Base-by-base conservation (phyloP, 2,113 vertebrate species). In the Nothocercus julius region DNA sequence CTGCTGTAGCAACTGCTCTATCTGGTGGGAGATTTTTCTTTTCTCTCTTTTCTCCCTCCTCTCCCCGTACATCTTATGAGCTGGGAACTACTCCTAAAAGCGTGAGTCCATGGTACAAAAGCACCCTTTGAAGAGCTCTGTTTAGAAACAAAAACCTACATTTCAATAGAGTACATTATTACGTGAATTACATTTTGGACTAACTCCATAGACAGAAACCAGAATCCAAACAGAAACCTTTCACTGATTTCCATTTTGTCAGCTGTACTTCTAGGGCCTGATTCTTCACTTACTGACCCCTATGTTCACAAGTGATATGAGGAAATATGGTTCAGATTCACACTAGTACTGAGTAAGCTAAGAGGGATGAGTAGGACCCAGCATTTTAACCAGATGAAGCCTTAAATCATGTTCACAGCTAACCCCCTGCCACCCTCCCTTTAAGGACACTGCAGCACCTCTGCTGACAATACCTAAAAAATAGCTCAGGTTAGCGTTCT, bases 121-220 rank as follows among this genome's bases (percentile, higher is more conserved):
- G 20, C 69, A 32, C 24, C 30, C 82, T 93, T 59, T 93, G 76
- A 96, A 53, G 7, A 76, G 44, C 5, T 81, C 10, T 32, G 19
- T 47, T 20, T 19, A 47, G 32, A 42, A n/a, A 59, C 7, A 59
- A 59, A 59, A n/a, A 59, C 32, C 58, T 42, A 5, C 32, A 42
- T 82, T 92, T 95, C 82, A 94, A 80, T 80, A 87, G 72, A 51
- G 69, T 1, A 0, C 67, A 85, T 87, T 96, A 85, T 91, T 95
- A 72, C 47, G 7, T 7, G 66, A 87, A 45, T 63, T 63, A 59
- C 27, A 16, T 44, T 91, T 69, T 73, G n/a, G 78, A 87, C 61
- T 83, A 81, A 69, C 49, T 92, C 90, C 80, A 59, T 38, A 49
- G 5, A 77, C 36, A 91, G 84, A 96, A 45, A 38, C 54, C 51